Conservation (phyloP, 1,140 invertebrate species). For the Maconellicoccus hirsutus region DNA sequence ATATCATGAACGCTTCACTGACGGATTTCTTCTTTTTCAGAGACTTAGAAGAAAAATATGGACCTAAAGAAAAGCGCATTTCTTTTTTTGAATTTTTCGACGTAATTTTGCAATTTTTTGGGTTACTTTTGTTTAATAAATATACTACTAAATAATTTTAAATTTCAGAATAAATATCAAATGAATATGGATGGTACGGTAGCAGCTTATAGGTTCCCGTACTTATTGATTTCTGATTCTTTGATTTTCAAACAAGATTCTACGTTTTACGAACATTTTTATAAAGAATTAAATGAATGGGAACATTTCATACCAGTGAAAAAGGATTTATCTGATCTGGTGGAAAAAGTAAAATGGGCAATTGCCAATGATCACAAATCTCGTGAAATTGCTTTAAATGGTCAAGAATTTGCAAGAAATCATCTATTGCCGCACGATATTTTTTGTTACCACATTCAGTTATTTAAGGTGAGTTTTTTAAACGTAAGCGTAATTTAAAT, state of each 20-base stretch:
- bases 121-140: too few relatives aligned
- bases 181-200: conserved; percentile 92
- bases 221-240: conserved; percentile 73
- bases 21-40: conserved; percentile 96
- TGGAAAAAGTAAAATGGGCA: conserved; percentile 70
- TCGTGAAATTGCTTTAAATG: conserved; percentile 55
- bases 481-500: not conserved
- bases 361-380: conserved; percentile 61
- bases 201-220: conserved; percentile 87
- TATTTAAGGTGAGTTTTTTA: conserved; percentile 52
- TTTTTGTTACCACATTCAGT: conserved; percentile 74
- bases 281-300: conserved; percentile 57
- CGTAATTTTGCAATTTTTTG: conserved; percentile 41
- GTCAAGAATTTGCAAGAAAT: conserved; percentile 57
- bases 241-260: conserved; percentile 86
- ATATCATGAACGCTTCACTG: conserved; percentile 79
- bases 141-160: too few relatives aligned
- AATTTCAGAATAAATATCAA: conserved; percentile 86
- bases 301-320: conserved; percentile 78
- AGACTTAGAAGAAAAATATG: conserved; percentile 72
- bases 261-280: conserved; percentile 90
- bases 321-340: conserved; percentile 64
- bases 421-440: conserved; percentile 75
- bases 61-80: conserved; percentile 66
- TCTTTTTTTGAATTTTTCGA: conserved; percentile 94